phyloP scores from a whole-genome alignment of 2,113 vertebrate genomes.

The Coryphaenoides rupestris region DNA sequence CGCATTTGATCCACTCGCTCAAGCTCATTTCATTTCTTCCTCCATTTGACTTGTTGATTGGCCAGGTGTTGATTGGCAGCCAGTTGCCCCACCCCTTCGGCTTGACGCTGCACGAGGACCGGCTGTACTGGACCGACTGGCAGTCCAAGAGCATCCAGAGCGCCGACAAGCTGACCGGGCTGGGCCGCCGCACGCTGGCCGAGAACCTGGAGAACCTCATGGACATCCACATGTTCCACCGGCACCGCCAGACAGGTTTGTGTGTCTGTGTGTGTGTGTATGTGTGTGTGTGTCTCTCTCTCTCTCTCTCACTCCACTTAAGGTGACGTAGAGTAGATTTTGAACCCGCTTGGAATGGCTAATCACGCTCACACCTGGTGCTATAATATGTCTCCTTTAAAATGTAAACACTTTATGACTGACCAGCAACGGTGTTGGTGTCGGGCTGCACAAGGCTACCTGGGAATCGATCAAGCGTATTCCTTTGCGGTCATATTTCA shows the following conservation, averaged over 20 bases:
- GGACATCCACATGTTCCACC: slow-evolving; percentile 98
- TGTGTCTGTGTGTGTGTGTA: slow-evolving; percentile 5
- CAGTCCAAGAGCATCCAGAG: slow-evolving; percentile 98
- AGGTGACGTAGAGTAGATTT: too few relatives aligned
- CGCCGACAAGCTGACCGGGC: slow-evolving; percentile 83
- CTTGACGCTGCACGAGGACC: slow-evolving; percentile 88
- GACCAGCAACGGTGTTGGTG: too few relatives aligned
- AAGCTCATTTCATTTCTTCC: background rate
- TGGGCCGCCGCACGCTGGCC: slow-evolving; percentile 81
- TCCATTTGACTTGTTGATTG: background rate
- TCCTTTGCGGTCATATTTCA: slow-evolving; percentile 4
- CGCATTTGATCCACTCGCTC: background rate
- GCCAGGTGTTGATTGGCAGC: slow-evolving; percentile 89
- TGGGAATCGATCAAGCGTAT: slow-evolving; percentile 9
- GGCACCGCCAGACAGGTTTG: slow-evolving; percentile 82
- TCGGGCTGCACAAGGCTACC: background rate
- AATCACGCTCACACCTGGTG: too few relatives aligned
- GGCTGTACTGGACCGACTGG: slow-evolving; percentile 98
- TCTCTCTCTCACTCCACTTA: too few relatives aligned
- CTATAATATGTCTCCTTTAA: too few relatives aligned
- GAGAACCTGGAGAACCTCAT: slow-evolving; percentile 98
- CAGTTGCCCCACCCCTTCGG: slow-evolving; percentile 96
- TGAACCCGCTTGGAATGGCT: too few relatives aligned
- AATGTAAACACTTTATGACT: too few relatives aligned
- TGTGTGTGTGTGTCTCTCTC: too few relatives aligned